Evolutionary conservation across 2,888 invertebrate genomes (phyloP).

Genomic region (Orthonevra nobilis): DNA sequence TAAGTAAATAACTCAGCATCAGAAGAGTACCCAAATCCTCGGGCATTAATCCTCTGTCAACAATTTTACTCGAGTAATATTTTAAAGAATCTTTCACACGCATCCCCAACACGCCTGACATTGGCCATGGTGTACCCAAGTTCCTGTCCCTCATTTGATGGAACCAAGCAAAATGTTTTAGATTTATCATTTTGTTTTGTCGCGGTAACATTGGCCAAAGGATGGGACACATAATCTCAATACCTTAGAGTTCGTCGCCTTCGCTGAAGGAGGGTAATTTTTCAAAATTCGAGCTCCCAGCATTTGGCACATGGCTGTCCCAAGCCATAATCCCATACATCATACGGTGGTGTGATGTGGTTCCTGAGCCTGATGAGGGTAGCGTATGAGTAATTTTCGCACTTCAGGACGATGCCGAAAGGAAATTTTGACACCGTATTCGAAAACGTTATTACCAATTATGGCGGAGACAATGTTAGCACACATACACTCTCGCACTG

Average conservation of each 20-base stretch:
- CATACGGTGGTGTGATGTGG: slow-evolving; percentile 5
- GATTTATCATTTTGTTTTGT: slow-evolving; percentile 25
- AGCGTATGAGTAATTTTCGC: slow-evolving; percentile 22
- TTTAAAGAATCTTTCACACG: slow-evolving; percentile 11
- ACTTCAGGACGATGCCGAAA: slow-evolving; percentile 21
- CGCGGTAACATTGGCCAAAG: slow-evolving; percentile 20
- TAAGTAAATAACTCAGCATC: neutral
- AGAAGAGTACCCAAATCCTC: neutral
- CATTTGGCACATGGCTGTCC: slow-evolving; percentile 14
- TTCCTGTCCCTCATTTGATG: neutral
- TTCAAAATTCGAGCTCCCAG: slow-evolving; percentile 34
- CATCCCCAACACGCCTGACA: neutral
- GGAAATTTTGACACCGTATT: slow-evolving; percentile 19
- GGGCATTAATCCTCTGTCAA: slow-evolving; percentile 40
- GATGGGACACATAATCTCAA: slow-evolving; percentile 12
- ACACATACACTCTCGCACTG: neutral
- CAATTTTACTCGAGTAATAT: slow-evolving; percentile 35
- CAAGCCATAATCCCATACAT: slow-evolving; percentile 32
- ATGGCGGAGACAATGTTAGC: slow-evolving; percentile 13
- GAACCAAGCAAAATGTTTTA: slow-evolving; percentile 14
- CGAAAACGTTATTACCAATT: slow-evolving; percentile 39
- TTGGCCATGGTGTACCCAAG: neutral
- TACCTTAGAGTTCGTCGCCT: slow-evolving; percentile 11
- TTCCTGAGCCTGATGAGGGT: neutral
- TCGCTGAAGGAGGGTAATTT: slow-evolving; percentile 7